Percentiles rank a stretch among this genome's conserved stretches.
These are phyloP conservation scores for Trachelus tabidus DNA, from an alignment of 2,888 invertebrate species.

Conservation along the genomic window DNA sequence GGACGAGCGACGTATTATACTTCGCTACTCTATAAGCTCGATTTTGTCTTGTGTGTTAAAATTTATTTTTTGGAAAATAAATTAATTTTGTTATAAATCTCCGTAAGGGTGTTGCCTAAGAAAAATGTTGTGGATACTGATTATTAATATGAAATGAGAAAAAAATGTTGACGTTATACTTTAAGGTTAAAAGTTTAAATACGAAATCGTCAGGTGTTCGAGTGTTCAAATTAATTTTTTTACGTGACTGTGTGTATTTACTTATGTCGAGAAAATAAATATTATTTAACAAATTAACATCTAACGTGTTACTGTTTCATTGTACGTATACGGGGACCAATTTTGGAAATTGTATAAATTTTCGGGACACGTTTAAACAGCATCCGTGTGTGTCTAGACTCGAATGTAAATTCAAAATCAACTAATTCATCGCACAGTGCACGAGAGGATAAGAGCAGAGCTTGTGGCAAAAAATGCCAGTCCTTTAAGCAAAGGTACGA, in stretches of 20 bases:
- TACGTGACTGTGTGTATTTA: neutral
- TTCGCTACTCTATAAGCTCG: neutral
- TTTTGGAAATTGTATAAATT: neutral
- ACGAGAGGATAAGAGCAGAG: neutral
- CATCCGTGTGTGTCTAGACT: neutral
- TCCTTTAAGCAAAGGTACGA: neutral
- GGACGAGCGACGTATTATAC: neutral
- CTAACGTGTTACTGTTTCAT: neutral
- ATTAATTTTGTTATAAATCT: neutral
- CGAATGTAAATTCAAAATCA: neutral
- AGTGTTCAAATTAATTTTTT: neutral
- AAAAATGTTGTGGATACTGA: neutral
- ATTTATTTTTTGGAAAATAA: neutral
- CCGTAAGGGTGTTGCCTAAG: neutral
- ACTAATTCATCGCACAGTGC: neutral
- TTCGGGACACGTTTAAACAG: neutral
- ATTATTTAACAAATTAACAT: neutral
- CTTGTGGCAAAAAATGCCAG: neutral
- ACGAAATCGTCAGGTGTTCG: neutral
- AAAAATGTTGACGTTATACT: neutral
- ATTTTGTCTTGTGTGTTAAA: neutral
- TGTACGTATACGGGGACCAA: neutral
- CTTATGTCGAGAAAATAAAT: neutral
- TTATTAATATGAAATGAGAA: neutral
- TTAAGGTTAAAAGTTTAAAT: neutral